A percentile compares a stretch with the other conserved stretches of the same genome.
Evolutionary conservation across 2,797 vertebrate genomes (phyloP).

Genomic region (Tenualosa ilisha): DNA sequence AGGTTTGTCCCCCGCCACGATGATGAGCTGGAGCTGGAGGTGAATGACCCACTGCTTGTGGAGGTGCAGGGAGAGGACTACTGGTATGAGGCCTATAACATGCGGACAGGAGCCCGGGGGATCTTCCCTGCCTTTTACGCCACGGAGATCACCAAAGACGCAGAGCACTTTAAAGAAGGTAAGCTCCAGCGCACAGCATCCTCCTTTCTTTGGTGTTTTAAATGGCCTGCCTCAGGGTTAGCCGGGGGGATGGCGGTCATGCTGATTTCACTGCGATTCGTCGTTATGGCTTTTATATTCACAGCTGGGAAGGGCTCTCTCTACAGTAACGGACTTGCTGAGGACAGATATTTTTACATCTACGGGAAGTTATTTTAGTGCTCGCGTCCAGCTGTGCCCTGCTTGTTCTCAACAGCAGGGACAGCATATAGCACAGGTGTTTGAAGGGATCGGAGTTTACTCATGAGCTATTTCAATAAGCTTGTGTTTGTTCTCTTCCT

Average conservation of each 20-base stretch:
- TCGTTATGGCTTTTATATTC: background rate
- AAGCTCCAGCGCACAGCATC: background rate
- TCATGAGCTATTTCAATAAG: background rate
- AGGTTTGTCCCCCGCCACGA: slow-evolving; percentile 95
- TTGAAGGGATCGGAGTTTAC: background rate
- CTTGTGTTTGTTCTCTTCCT: background rate
- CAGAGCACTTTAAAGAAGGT: slow-evolving; percentile 82
- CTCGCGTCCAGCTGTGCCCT: background rate
- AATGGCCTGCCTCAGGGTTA: background rate
- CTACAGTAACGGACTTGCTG: background rate
- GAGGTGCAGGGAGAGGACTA: slow-evolving; percentile 94
- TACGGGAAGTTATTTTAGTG: slow-evolving; percentile 2
- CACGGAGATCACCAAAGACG: slow-evolving; percentile 87
- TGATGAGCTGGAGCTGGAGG: slow-evolving; percentile 94
- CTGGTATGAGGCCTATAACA: slow-evolving; percentile 98
- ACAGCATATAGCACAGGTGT: background rate
- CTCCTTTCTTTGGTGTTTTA: background rate
- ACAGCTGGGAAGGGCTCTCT: background rate
- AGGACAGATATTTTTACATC: slow-evolving; percentile 4
- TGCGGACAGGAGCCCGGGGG: slow-evolving; percentile 87
- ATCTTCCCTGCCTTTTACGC: slow-evolving; percentile 96
- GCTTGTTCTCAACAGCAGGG: background rate
- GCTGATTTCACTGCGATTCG: background rate
- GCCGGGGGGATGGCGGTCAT: background rate
- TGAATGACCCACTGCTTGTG: slow-evolving; percentile 92